Conservation (phyloP, 2,888 invertebrate species). For the Drosophila limbata region DNA sequence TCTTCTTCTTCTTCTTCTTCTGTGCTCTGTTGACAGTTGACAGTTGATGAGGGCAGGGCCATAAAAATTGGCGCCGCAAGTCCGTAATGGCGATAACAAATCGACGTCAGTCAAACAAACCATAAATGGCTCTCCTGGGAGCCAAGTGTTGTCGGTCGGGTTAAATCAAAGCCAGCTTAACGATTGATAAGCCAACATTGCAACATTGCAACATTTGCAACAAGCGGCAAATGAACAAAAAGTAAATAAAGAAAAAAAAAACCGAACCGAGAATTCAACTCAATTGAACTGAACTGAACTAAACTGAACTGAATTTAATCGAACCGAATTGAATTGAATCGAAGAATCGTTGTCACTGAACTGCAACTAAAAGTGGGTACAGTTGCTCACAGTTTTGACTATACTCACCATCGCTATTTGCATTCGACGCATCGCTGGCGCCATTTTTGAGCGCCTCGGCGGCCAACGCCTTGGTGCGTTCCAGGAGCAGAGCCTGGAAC, state of each 20-base stretch:
- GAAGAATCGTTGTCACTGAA: constrained; percentile 10
- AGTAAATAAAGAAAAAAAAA: constrained; percentile 12
- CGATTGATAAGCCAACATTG: constrained; percentile 37
- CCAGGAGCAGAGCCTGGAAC: constrained; percentile 91
- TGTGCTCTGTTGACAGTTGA: constrained; percentile 41
- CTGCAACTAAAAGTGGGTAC: constrained; percentile 18
- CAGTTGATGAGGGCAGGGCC: constrained; percentile 27
- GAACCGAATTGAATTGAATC: not conserved
- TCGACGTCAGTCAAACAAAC: constrained; percentile 27
- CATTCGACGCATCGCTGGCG: constrained; percentile 58
- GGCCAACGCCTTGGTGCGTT: constrained; percentile 90
- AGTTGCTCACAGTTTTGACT: constrained; percentile 7
- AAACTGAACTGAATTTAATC: not conserved
- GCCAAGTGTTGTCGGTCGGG: constrained; percentile 34
- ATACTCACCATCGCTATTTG: constrained; percentile 77
- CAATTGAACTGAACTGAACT: constrained; percentile 16
- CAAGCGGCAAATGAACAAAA: constrained; percentile 14
- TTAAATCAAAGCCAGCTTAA: constrained; percentile 40
- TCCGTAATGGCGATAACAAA: constrained; percentile 37
- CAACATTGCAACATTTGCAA: constrained; percentile 28
- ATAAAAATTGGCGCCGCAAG: constrained; percentile 74
- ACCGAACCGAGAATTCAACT: constrained; percentile 14
- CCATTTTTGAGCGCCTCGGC: constrained; percentile 86
- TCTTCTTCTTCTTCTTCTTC: constrained; percentile 16
- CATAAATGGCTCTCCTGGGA: constrained; percentile 31